Percentiles rank a stretch among this genome's conserved stretches.
These are phyloP conservation scores for Chrysina gloriosa DNA, from an alignment of 2,888 invertebrate genomes.

Conservation along the genomic window DNA sequence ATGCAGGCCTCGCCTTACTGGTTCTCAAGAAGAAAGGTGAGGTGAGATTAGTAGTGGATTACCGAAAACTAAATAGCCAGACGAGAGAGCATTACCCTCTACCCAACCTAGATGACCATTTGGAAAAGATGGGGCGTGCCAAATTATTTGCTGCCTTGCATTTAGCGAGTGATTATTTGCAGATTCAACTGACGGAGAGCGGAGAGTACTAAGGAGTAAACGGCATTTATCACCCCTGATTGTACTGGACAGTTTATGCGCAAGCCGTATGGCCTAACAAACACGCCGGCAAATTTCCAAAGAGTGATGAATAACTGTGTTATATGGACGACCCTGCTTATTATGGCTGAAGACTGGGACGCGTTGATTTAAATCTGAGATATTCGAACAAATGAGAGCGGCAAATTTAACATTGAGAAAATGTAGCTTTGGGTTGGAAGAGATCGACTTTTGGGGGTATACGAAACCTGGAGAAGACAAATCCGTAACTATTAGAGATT, in stretches of 20 bases:
- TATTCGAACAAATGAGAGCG: neutral
- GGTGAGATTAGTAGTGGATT: neutral
- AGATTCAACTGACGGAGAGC: too few species aligned
- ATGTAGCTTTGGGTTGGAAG: constrained; percentile 1
- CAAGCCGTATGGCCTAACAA: too few species aligned
- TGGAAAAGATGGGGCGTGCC: too few species aligned
- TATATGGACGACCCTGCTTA: neutral
- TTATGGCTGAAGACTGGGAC: constrained; percentile 4
- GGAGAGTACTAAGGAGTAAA: too few species aligned
- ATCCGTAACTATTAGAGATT: neutral
- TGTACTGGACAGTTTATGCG: neutral
- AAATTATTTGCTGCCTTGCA: too few species aligned
- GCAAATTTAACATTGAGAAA: neutral
- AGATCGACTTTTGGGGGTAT: too few species aligned
- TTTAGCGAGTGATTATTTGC: too few species aligned
- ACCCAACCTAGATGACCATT: too few species aligned
- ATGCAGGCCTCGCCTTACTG: constrained; percentile 40
- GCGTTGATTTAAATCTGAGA: neutral
- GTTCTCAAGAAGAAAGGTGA: constrained; percentile 47
- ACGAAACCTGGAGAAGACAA: neutral
- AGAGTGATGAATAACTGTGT: neutral
- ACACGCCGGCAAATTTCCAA: too few species aligned
- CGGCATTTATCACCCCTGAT: neutral
- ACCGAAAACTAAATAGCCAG: neutral
- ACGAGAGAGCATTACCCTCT: too few species aligned